A percentile compares a stretch with the other conserved stretches of the same genome.
These are phyloP conservation scores for Euthynnus affinis DNA, from an alignment of 2,797 vertebrate species.

Conservation along the genomic window DNA sequence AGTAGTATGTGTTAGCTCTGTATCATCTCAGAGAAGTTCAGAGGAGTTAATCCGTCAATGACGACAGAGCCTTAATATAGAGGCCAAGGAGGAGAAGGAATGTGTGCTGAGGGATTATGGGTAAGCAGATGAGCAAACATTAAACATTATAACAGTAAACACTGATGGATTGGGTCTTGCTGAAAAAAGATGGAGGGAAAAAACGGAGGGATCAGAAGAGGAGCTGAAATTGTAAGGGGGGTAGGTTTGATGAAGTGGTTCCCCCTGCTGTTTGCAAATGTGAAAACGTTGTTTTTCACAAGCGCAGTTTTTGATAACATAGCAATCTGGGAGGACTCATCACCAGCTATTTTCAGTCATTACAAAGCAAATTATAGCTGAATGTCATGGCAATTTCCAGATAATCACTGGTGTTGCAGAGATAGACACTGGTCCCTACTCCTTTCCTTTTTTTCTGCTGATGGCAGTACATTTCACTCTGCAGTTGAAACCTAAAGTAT, in stretches of 20 bases:
- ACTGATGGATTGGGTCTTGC: conserved; percentile 55
- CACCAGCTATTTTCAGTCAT: conserved; percentile 75
- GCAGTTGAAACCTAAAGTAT: conserved; percentile 67
- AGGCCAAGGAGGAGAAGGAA: conserved; percentile 63
- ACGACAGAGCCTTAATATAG: conserved; percentile 67
- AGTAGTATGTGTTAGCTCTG: conserved; percentile 50
- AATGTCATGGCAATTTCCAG: conserved; percentile 78
- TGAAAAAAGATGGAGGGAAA: background rate
- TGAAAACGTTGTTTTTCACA: conserved; percentile 60
- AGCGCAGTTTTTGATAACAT: conserved; percentile 70
- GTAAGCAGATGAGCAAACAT: conserved; percentile 79
- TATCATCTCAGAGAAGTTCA: conserved; percentile 66
- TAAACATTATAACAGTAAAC: conserved; percentile 78
- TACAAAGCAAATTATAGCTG: conserved; percentile 77
- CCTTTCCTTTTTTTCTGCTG: conserved; percentile 62
- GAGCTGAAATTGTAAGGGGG: conserved; percentile 28
- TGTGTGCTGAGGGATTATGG: conserved; percentile 77
- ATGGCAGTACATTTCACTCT: conserved; percentile 71
- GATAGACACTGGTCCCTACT: conserved; percentile 61
- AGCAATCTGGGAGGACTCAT: conserved; percentile 70
- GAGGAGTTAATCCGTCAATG: conserved; percentile 73
- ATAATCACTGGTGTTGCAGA: conserved; percentile 74
- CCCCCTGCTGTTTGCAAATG: conserved; percentile 70
- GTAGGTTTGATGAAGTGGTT: conserved; percentile 50
- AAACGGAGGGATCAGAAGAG: conserved; percentile 21